These are phyloP conservation scores for Ctena decussata DNA, from an alignment of 2,888 invertebrate genomes.

Conservation along the genomic window DNA sequence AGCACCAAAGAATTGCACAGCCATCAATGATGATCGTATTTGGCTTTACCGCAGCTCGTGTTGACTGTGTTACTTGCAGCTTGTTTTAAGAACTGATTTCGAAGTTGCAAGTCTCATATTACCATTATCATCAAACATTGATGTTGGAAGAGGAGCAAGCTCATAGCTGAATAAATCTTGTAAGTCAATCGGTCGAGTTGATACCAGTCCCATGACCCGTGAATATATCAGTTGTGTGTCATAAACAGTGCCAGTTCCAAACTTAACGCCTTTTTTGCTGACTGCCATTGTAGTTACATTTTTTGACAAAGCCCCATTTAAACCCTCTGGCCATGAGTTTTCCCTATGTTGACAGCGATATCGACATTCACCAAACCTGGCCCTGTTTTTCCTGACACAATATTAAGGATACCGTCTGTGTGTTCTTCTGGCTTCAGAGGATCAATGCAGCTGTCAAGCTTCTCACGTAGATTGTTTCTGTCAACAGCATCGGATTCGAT, in stretches of 20 bases:
- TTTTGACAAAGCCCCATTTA: no score
- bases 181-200: slow-evolving; percentile 21
- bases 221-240: slow-evolving; percentile 38
- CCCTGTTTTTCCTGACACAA: no score
- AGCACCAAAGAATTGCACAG: slow-evolving; percentile 48
- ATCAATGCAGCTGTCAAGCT: no score
- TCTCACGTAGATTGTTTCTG: no score
- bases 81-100: slow-evolving; percentile 46
- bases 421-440: no score
- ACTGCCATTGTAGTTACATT: background rate
- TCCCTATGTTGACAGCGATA: no score
- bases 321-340: no score
- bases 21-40: slow-evolving; percentile 49
- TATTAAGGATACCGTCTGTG: no score
- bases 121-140: slow-evolving; percentile 51
- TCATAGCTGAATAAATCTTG: slow-evolving; percentile 44
- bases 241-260: no score
- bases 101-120: slow-evolving; percentile 45
- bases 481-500: no score
- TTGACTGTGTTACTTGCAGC: slow-evolving; percentile 19
- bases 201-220: slow-evolving; percentile 32
- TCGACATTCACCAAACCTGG: no score
- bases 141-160: slow-evolving; percentile 54
- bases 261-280: background rate
- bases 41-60: background rate